Evolutionary conservation across 2,888 invertebrate species (phyloP), one percentile per base, ranked within the genome.

Genomic region (Eristalis pertinax): DNA sequence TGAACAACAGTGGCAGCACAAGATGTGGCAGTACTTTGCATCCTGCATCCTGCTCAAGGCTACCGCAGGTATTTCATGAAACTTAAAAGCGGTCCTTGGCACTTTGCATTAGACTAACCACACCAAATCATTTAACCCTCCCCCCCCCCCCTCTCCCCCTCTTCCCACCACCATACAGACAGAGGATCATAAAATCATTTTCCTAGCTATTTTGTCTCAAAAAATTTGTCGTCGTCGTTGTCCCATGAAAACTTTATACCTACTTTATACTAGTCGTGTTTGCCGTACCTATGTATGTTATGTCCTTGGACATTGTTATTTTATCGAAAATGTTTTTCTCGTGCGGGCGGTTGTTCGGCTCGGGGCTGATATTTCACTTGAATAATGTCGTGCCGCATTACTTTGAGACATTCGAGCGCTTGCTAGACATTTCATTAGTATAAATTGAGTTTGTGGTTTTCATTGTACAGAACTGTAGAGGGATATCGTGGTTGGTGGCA

Each of bases 1-100:
- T 65, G 65, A 29, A 77, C 63, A 41, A n/a, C 19, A 70, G 69
- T 67, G 74, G 8, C 63, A 72, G 60, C 58, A 32, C 19, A 65
- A 65, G 60, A 24, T 26, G 60, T 29, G 26, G 26, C 41, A 78
- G 29, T 50, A 50, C 50, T 50, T 50, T 50, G 50, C 26, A 64
- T 70, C 65, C 15, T 82, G 70, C 38, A 75, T 83, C 38, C 38
- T 43, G 69, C 86, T 64, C 32, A 11, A 72, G 86, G 86, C 78
- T 83, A 83, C 86, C 86, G 74, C 86, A 82, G 83, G 86, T 86
- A 86, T 86, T 86, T 82, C 67, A 70, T 72, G 70, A 83, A 86
- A 86, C 74, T 81, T 77, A 77, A 85, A 81, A 77, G 72, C 82
- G 81, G 69, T 82, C 77, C 77, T 63, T 82, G 67, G 73, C 74